Base-by-base conservation (phyloP, 2,888 invertebrate species). In the Amitus sp. region DNA sequence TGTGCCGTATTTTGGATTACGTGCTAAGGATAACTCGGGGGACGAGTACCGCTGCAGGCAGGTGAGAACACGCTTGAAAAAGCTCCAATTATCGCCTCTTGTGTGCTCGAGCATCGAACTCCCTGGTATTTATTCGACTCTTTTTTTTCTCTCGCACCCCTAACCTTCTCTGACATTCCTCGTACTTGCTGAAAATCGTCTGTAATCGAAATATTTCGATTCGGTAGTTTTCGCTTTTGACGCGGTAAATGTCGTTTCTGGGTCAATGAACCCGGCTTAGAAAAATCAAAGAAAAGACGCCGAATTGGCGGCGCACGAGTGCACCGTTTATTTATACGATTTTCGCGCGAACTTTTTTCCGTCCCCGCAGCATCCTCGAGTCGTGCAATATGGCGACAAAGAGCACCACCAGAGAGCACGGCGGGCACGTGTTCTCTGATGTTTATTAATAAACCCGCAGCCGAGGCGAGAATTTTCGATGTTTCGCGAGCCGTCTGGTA, bases 381-480 rank as follows among this genome's bases (percentile, higher is more conserved):
- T 55, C 28, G 45, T 43, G 60, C 61, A 67, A 57, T 51, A 68
- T 62, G 67, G 72, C 72, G 72, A 74, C 74, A 73, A 73, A 74
- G 73, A 73, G 70, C 51, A 58, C 58, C 61, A 61, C 63, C 70
- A 69, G 68, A 58, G 66, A 71, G 65, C 62, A 57, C 70, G 70
- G 62, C 65, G 69, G 71, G 75, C 74, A 75, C 75, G 73, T 73
- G 74, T 73, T 74, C 69, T 67, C 60, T 72, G 69, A 71, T 75
- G 77, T 78, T 78, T 80, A 79, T 80, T 80, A 79, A 80, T 79
- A 80, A 79, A 78, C 78, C 68, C 74, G 67, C 71, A 72, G 73
- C 66, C 70, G 70, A 65, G 64, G 65, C 71, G 72, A 72, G 73
- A 70, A 76, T 73, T 75, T 76, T 67, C n/a, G n/a, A n/a, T 66